Base-by-base conservation (phyloP, 53 echinoderm and acorn worm species). In the Echinometra lucunter region DNA sequence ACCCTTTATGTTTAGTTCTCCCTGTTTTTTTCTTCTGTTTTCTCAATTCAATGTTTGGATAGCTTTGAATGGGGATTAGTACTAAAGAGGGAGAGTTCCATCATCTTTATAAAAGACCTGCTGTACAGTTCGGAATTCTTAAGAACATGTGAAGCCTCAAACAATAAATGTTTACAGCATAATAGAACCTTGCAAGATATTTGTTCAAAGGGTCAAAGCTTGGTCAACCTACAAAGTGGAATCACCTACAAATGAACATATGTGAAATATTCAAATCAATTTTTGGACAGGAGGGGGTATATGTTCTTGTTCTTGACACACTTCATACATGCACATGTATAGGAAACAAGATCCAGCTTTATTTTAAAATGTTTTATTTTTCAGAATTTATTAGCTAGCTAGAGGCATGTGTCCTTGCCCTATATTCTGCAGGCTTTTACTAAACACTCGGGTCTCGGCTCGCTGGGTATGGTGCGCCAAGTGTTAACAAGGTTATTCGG, bases 21-120 rank as follows among this genome's bases (percentile, higher is more conserved):
- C 78, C 42, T 78, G 42, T 78, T 78, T n/a, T 78, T 42, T 21
- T 30, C 78, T 40, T 40, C 78, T 18, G 78, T 42, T 78, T 78
- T 78, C 23, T 63, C 19, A 63, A 63, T 18, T 63, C 63, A 63
- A 4, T 78, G 78, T 78, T 78, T 78, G 78, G 78, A 78, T 78
- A 78, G 42, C 38, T 21, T 40, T 78, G 78, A 78, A 78, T 42
- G 42, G 38, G 42, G 78, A 78, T 78, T 38, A 40, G 42, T 6
- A 42, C 6, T 18, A 37, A 40, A 3, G 75, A 42, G 40, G 40
- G 75, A 75, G 75, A 18, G 42, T 75, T 75, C 9, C 40, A 38
- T 40, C 75, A 40, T 16, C 40, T 75, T 42, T 18, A 38, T 40
- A 38, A 75, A 37, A 75, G 75, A 40, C 67, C 13, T 67, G 67